Base-by-base conservation (phyloP, 2,888 invertebrate genomes). In the Blera fallax region DNA sequence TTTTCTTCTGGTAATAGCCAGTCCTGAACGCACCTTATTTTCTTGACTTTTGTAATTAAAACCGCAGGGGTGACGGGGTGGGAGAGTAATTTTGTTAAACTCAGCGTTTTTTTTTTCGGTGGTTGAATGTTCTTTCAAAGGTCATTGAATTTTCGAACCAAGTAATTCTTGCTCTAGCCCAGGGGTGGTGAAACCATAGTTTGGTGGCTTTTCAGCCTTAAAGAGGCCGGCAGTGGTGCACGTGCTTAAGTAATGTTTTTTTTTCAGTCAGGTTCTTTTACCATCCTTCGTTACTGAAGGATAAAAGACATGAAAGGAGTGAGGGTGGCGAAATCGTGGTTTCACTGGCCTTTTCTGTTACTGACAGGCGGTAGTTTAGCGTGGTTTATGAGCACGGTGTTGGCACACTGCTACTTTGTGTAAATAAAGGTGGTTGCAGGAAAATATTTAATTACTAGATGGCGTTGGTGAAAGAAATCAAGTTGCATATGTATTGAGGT, bases 181-280 rank as follows among this genome's bases (percentile, higher is more conserved):
- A 32, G n/a, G 45, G 64, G 11, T 4, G 7, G 16, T n/a, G 27
- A 27, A 50, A 27, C 27, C n/a, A 11, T 8, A 37, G 29, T 29
- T 27, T 64, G 16, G 16, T 45, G 29, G 58, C 7, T n/a, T 62
- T 3, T 45, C 29, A 7, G 14, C 45, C 7, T 45, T 3, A 18
- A 64, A 18, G 18, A 18, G 62, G n/a, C 16, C 27, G 11, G 29
- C 27, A 48, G 29, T n/a, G 64, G 1, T 74, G 83, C 77, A 84
- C 83, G 87, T 84, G 87, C 77, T 74, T 73, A 80, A 77, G 77
- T 87, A 80, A 82, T 87, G 24, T 24, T 77, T 77, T 58, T 80
- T 83, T 60, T 76, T 21, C 10, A 11, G 7, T 32, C 29, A 16
- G 27, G 16, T 43, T 18, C 14, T 14, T 18, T 7, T 14, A 11